These are phyloP conservation scores for Rhinichthys osculus DNA, from an alignment of 2,797 vertebrate species.

Conservation along the genomic window DNA sequence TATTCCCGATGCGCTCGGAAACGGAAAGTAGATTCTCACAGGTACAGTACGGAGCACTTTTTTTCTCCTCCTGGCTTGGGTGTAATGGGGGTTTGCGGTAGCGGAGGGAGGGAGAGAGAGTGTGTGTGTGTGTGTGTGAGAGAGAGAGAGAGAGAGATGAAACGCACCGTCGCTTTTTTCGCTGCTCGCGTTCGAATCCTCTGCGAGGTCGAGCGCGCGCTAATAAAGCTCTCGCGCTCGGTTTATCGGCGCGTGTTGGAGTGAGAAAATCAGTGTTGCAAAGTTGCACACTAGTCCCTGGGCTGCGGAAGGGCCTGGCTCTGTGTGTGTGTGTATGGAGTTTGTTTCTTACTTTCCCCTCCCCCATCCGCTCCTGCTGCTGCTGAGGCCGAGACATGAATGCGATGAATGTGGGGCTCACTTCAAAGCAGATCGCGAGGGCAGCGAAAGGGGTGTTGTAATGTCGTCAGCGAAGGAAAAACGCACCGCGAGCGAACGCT, in stretches of 20 bases:
- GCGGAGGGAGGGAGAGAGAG: slow-evolving; percentile 46
- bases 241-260: slow-evolving; percentile 50
- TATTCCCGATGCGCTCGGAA: slow-evolving; percentile 73
- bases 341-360: slow-evolving; percentile 82
- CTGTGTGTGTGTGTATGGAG: slow-evolving; percentile 71
- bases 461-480: slow-evolving; percentile 57
- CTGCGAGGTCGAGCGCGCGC: slow-evolving; percentile 51
- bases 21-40: slow-evolving; percentile 73
- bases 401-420: slow-evolving; percentile 78
- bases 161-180: slow-evolving; percentile 70
- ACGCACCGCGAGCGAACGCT: slow-evolving; percentile 37
- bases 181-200: slow-evolving; percentile 61
- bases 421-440: slow-evolving; percentile 72
- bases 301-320: slow-evolving; percentile 78
- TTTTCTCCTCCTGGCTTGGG: slow-evolving; percentile 59
- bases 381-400: slow-evolving; percentile 81
- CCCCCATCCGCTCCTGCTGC: slow-evolving; percentile 78
- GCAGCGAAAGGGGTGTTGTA: slow-evolving; percentile 65
- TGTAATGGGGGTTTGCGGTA: slow-evolving; percentile 75
- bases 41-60: slow-evolving; percentile 82
- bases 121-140: background rate
- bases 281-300: slow-evolving; percentile 84
- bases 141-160: slow-evolving; percentile 55
- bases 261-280: slow-evolving; percentile 73
- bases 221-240: slow-evolving; percentile 53